Evolutionary conservation across 30 jellyfish, hydroid and myxozoan species (phyloP).

Genomic region (Euphysa ruthae): DNA sequence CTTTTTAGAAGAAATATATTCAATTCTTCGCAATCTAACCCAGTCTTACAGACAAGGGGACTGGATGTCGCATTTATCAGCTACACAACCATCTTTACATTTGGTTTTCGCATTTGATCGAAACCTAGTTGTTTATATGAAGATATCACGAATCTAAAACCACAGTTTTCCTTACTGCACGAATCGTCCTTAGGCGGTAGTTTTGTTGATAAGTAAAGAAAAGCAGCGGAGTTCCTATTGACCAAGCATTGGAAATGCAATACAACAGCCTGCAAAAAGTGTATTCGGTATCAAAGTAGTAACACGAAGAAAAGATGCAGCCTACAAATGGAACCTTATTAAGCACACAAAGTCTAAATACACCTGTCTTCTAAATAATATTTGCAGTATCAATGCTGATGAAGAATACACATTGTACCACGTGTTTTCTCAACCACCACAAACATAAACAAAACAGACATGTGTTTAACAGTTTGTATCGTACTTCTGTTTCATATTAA

Average conservation of each 20-base stretch:
- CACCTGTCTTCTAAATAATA: not conserved
- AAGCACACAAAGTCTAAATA: not conserved
- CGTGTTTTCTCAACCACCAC: not conserved
- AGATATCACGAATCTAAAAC: not conserved
- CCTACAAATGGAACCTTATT: not conserved
- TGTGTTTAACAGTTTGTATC: not conserved
- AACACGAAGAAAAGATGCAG: constrained; percentile 7
- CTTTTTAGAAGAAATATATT: too few species aligned
- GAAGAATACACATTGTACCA: not conserved
- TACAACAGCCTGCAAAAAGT: constrained; percentile 5
- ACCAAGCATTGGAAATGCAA: constrained; percentile 9
- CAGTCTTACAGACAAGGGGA: too few species aligned
- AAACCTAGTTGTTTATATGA: not conserved
- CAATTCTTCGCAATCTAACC: not conserved
- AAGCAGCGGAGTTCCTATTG: constrained; percentile 4
- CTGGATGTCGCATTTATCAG: too few species aligned
- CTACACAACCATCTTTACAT: too few species aligned
- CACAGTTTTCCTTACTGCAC: not conserved
- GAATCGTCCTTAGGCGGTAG: not conserved
- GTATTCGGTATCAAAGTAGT: not conserved
- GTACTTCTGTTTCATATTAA: too few species aligned
- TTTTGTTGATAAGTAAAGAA: not conserved
- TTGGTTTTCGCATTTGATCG: too few species aligned
- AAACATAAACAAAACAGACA: not conserved
- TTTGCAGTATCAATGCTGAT: not conserved